phyloP scores from a whole-genome alignment of 1,140 invertebrate species.

The Potamilus streckersoni region DNA sequence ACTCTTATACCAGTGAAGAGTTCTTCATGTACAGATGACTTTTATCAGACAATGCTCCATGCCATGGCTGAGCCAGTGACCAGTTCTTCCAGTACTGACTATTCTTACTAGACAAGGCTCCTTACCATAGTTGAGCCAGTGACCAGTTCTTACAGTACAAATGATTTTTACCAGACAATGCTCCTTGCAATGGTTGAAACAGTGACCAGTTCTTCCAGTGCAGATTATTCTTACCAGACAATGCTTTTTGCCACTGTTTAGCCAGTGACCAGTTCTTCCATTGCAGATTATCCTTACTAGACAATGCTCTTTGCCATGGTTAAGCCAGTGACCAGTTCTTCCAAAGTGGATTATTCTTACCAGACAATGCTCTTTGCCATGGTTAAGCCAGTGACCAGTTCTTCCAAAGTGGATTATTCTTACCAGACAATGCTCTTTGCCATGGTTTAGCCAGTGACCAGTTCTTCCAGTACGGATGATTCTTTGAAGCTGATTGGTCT shows the following conservation, averaged over 20 bases:
- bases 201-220: constrained; percentile 81
- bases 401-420: constrained; percentile 78
- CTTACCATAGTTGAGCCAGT: constrained; percentile 96
- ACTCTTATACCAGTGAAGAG: constrained; percentile 82
- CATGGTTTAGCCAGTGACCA: constrained; percentile 98
- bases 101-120: constrained; percentile 69
- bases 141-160: too few species aligned
- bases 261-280: constrained; percentile 92
- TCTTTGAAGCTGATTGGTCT: constrained; percentile 97
- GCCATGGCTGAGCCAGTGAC: too few species aligned
- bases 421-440: constrained; percentile 97
- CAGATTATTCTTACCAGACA: constrained; percentile 78
- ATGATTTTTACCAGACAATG: too few species aligned
- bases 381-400: constrained; percentile 98
- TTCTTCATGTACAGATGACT: constrained; percentile 95
- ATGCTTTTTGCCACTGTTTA: constrained; percentile 99
- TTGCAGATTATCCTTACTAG: constrained; percentile 75
- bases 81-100: too few species aligned
- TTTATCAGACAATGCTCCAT: constrained; percentile 76
- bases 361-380: constrained; percentile 98
- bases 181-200: constrained; percentile 98
- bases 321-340: constrained; percentile 97
- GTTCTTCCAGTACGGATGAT: constrained; percentile 97
- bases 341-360: constrained; percentile 79
- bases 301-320: constrained; percentile 99